Base-by-base conservation (phyloP, 2,113 vertebrate species). In the Heliornis fulica region DNA sequence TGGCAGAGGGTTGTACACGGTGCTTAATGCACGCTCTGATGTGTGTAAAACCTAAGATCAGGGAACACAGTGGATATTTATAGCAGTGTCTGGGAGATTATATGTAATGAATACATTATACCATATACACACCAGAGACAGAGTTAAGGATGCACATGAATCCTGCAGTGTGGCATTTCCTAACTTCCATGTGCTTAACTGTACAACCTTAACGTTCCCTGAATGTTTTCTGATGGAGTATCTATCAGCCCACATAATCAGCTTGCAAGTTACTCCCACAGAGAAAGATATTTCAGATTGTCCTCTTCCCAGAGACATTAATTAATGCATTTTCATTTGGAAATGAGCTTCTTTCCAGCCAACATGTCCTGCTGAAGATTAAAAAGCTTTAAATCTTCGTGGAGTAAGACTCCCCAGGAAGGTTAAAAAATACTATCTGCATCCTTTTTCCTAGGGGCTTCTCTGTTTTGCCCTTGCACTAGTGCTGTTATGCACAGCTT, bases 311-410 rank as follows among this genome's bases (percentile, higher is more conserved):
- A 96, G 83, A 94, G 88, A 92, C 74, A 72, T 92, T 90, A 96
- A 95, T 96, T 94, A 95, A 96, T 92, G 76, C 65, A 81, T 90
- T 95, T 94, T 90, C 96, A 92, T 95, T 95, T 92, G 93, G 83
- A 96, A 96, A 93, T 86, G 51, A 70, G 68, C 60, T 83, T 11
- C 56, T 90, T 96, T 83, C 85, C 68, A 96, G 94, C 60, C 93
- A 96, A 64, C 46, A 45, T 4, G 13, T 57, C 70, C 56, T 71
- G 64, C 75, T 93, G 88, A 93, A 66, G 68, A 86, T 93, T 95
- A 95, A 83, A 96, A 92, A 94, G 82, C 82, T 90, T 83, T 95
- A 96, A 94, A 95, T 95, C 88, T 96, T 92, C 13, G 5, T 41
- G 56, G 65, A 84, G 60, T 68, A 70, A 94, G 60, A 48, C 28